Conservation (phyloP, 1,140 invertebrate genomes). For the Solenopsis invicta region DNA sequence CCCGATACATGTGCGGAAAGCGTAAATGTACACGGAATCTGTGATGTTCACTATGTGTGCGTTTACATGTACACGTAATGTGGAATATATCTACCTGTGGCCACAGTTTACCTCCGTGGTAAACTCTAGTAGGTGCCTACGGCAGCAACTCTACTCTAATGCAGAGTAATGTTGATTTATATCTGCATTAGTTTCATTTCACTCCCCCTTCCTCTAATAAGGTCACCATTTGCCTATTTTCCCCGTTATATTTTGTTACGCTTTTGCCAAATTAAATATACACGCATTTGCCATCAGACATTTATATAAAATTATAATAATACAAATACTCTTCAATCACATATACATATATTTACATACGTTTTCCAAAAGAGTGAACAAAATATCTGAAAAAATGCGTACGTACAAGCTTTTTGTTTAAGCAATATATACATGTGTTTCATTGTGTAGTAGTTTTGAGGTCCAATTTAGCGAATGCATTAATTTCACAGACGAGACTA, state of each 20-base stretch:
- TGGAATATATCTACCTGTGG: slow-evolving; percentile 70
- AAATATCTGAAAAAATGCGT: not conserved
- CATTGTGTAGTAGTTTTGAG: slow-evolving; percentile 48
- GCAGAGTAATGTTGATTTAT: slow-evolving; percentile 87
- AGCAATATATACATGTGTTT: slow-evolving; percentile 51
- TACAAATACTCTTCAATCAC: not conserved
- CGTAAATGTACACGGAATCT: slow-evolving; percentile 62
- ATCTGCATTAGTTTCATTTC: slow-evolving; percentile 78
- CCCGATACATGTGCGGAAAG: slow-evolving; percentile 61
- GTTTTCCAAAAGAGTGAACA: not conserved
- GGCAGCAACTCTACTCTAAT: slow-evolving; percentile 84
- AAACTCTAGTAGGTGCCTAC: slow-evolving; percentile 83
- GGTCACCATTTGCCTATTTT: slow-evolving; percentile 63
- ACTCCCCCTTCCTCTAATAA: slow-evolving; percentile 64
- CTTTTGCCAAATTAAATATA: slow-evolving; percentile 12
- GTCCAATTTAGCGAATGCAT: slow-evolving; percentile 82
- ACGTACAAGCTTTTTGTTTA: not conserved
- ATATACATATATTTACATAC: not conserved
- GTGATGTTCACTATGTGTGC: slow-evolving; percentile 67
- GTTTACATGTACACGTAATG: slow-evolving; percentile 74
- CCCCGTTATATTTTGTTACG: slow-evolving; percentile 73
- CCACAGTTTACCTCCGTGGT: slow-evolving; percentile 83
- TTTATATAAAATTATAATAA: not conserved
- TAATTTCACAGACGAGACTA: slow-evolving; percentile 86
- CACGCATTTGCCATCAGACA: not conserved